Evolutionary conservation across 2,797 vertebrate genomes (phyloP).

Genomic region (Apogon talboti): DNA sequence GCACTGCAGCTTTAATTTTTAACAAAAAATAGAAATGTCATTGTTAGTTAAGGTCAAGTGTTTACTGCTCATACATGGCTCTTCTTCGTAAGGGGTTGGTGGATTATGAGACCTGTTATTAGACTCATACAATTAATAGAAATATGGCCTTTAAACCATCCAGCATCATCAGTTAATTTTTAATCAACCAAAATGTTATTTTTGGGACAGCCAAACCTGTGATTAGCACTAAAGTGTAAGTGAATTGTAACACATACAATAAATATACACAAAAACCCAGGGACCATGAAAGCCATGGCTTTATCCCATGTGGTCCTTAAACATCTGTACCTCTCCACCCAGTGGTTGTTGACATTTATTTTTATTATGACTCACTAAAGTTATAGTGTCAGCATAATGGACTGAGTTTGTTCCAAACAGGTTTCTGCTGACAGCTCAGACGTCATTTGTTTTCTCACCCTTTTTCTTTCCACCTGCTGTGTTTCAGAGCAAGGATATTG

Average conservation of each 20-base stretch:
- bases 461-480: constrained; percentile 39
- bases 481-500: constrained; percentile 98
- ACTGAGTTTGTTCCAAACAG: constrained; percentile 19
- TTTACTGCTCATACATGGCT: too few species aligned
- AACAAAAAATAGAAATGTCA: too few species aligned
- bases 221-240: neutral
- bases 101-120: too few species aligned
- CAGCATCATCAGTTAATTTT: too few species aligned
- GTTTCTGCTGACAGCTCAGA: constrained; percentile 26
- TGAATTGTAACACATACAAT: neutral
- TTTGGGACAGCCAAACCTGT: too few species aligned
- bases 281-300: neutral
- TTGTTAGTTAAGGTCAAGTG: too few species aligned
- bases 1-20: too few species aligned
- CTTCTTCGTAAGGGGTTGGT: too few species aligned
- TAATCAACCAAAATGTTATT: too few species aligned
- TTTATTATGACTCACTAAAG: constrained; percentile 18
- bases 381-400: neutral
- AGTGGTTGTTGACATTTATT: neutral
- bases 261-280: neutral
- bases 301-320: constrained; percentile 9
- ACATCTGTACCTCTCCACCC: constrained; percentile 11
- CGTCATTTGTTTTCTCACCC: constrained; percentile 26
- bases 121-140: too few species aligned
- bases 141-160: too few species aligned